Base-by-base conservation (phyloP, 2,113 vertebrate genomes). In the Phalacrocorax pelagicus region DNA sequence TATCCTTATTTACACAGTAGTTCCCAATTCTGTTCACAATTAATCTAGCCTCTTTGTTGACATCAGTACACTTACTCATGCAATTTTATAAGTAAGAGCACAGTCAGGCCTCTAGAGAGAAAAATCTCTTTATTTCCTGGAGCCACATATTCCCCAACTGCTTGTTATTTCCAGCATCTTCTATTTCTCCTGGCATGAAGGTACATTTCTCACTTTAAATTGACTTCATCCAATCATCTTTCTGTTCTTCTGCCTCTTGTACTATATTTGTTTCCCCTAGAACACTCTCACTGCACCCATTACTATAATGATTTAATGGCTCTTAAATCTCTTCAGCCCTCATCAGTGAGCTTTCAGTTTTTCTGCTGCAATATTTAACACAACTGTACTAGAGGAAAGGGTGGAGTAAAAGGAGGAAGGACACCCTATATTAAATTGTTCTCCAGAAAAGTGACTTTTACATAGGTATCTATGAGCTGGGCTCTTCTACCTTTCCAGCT, bases 111-210 rank as follows among this genome's bases (percentile, higher is more conserved):
- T 75, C 81, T 44, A 49, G 86, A 95, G 70, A 84, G 57, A 86
- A 87, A 96, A 91, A 88, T 38, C 26, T 83, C 49, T 90, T 51
- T 86, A 42, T 88, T 94, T 89, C 63, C 81, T 91, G 21, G n/a
- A 87, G 54, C 32, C 29, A 54, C 57, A 34, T 92, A 72, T 87
- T 96, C 73, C 78, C 81, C 44, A 32, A 15, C 11, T 82, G 49
- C 17, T 75, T 88, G 29, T 78, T 95, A 87, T 95, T 95, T 97
- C 86, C 70, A 89, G 23, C 16, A 87, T 86, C 74, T 86, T 94
- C 65, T 85, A 15, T 87, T 95, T 92, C 92, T 92, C 30, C 77
- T 86, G 83, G 40, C 57, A 67, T 40, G 73, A 86, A 92, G 42
- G 36, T 77, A 38, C 49, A 72, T 94, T 82, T 91, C 46, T 91